These are phyloP conservation scores for Diaprepes abbreviatus DNA, from an alignment of 2,888 invertebrate genomes.

Conservation along the genomic window DNA sequence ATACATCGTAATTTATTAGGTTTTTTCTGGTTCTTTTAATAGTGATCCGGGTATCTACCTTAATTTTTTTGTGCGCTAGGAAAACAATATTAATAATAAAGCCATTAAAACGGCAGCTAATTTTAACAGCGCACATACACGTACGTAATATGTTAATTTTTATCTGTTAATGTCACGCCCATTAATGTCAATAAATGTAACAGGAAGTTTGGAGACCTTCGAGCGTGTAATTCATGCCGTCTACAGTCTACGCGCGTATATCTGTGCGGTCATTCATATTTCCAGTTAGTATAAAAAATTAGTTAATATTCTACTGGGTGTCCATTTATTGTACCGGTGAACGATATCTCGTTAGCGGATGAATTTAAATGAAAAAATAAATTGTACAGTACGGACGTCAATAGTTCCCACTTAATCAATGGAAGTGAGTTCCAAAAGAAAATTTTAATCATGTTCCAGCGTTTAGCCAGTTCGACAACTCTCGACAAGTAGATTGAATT, in stretches of 20 bases:
- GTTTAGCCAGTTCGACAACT: too few relatives aligned
- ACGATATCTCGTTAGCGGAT: neutral
- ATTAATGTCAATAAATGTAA: conserved; percentile 33
- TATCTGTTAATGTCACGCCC: conserved; percentile 27
- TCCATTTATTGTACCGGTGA: neutral
- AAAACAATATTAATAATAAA: neutral
- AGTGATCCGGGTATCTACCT: neutral
- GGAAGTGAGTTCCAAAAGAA: too few relatives aligned
- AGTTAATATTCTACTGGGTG: conserved; percentile 9
- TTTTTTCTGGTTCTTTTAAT: neutral
- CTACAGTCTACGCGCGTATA: conserved; percentile 23
- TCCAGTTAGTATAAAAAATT: conserved; percentile 14
- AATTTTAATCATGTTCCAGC: too few relatives aligned
- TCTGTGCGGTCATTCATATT: conserved; percentile 22
- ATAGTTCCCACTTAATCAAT: too few relatives aligned
- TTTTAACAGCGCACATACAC: neutral
- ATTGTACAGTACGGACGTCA: too few relatives aligned
- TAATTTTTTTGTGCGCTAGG: neutral
- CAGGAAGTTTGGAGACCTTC: conserved; percentile 39
- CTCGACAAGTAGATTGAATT: too few relatives aligned
- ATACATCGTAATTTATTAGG: neutral
- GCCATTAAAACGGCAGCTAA: conserved; percentile 1
- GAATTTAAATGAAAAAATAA: too few relatives aligned
- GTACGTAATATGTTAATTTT: conserved; percentile 21
- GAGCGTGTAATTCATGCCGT: conserved; percentile 25